phyloP scores from a whole-genome alignment of 2,113 vertebrate genomes.

The Camelus bactrianus region DNA sequence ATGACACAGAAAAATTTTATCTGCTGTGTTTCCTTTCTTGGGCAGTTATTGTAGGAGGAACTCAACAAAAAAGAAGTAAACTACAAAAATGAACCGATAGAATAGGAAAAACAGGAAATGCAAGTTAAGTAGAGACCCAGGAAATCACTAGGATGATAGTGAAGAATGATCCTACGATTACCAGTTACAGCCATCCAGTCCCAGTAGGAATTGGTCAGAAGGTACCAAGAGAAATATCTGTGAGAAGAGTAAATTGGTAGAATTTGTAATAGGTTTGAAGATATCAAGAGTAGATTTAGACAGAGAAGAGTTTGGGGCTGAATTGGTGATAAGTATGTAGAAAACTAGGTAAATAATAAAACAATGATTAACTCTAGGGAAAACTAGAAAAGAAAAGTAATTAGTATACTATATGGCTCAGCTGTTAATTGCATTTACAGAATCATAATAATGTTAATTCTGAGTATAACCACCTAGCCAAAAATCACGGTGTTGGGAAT shows the following conservation, averaged over 20 bases:
- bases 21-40: neutral
- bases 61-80: neutral
- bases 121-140: neutral
- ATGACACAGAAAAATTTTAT: neutral
- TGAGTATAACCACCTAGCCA: neutral
- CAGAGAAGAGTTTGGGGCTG: neutral
- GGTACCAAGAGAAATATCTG: neutral
- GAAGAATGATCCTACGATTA: neutral
- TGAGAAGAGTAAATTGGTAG: neutral
- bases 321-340: neutral
- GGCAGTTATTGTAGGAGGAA: neutral
- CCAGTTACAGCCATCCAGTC: neutral
- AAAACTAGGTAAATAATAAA: slow-evolving; percentile 20
- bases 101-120: neutral
- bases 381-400: slow-evolving; percentile 19
- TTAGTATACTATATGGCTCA: neutral
- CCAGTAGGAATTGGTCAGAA: neutral
- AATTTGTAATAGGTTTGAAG: neutral
- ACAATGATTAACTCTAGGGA: neutral
- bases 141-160: neutral
- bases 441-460: neutral
- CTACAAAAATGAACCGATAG: neutral
- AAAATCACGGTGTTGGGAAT: neutral
- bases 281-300: neutral
- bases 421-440: neutral